Evolutionary conservation across 2,888 invertebrate genomes (phyloP), one percentile per base, ranked within the genome.

Genomic region (Prosapia bicincta): DNA sequence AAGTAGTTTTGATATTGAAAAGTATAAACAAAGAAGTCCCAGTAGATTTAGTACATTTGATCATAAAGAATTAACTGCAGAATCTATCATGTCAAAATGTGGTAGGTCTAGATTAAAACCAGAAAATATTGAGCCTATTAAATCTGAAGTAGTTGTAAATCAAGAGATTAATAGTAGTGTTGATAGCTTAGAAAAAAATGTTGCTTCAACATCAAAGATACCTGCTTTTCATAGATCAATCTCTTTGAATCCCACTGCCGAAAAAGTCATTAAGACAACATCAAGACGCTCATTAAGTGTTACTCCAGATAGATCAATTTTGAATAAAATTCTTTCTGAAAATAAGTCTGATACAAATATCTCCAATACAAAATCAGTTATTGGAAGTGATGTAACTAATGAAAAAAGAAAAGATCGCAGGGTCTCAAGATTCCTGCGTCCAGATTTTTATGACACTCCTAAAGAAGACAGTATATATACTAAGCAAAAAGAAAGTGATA

Each of bases 381-480:
- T n/a, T 5, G 13, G 3, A 68, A 26, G 66, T 25, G 54, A 20
- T 26, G 54, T 67, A n/a, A 26, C 30, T 66, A 81, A 38, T 26
- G 0, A 82, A 80, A 66, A 10, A 30, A 72, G 20, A 68, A 79
- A 74, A 72, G 72, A 72, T 15, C 77, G 77, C 24, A 88, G 91
- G 78, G 89, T 92, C 76, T 92, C 92, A 9, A 86, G 94, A 76
- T 94, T 93, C 84, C 85, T 94, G 76, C 88, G 94, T 30, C 92
- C 93, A 0, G 94, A 94, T 84, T 93, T 93, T 83, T 93, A 90
- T 82, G 93, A 93, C 79, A 86, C 90, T 0, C 89, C 90, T 9
- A 84, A 88, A 24, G 91, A 91, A 76, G 93, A 93, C 81, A 91
- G 89, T 82, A 86, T 88, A 25, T 90, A 90, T 82, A 87, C 89